Conservation (phyloP, 1,140 invertebrate species). For the Penaeus vannamei region DNA sequence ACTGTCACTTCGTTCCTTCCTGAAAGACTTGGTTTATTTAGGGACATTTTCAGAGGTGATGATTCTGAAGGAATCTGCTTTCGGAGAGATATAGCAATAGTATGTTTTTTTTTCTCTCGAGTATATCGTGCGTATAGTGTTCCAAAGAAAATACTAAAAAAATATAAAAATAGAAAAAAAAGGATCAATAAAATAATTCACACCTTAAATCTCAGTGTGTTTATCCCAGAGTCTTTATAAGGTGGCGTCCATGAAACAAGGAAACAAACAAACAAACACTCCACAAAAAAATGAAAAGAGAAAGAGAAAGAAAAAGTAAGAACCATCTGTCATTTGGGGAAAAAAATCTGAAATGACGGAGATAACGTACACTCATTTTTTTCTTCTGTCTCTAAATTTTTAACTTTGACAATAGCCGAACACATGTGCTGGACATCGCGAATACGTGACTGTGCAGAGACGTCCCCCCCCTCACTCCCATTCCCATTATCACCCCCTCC, state of each 20-base stretch:
- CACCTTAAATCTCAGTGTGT: neutral
- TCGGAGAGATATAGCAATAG: slow-evolving; percentile 29
- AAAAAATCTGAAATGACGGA: no score
- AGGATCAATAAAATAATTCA: neutral
- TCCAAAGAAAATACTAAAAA: slow-evolving; percentile 53
- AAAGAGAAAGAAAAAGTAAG: no score
- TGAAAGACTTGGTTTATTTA: neutral
- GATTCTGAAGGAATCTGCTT: slow-evolving; percentile 26
- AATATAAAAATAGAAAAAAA: neutral
- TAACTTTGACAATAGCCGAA: no score
- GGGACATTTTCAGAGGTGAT: neutral
- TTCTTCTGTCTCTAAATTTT: no score
- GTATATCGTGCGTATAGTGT: slow-evolving; percentile 36
- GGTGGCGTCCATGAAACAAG: neutral
- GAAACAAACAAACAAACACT: no score
- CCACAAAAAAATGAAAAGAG: no score
- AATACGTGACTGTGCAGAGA: no score
- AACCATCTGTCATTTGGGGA: no score
- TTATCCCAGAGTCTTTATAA: neutral
- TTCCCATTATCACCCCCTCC: no score
- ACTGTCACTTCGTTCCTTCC: neutral
- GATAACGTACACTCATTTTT: no score
- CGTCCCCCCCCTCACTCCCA: no score
- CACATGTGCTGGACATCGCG: no score
- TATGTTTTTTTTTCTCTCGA: slow-evolving; percentile 32